Evolutionary conservation across 2,113 vertebrate genomes (phyloP).

Genomic region (Donacobius atricapilla): DNA sequence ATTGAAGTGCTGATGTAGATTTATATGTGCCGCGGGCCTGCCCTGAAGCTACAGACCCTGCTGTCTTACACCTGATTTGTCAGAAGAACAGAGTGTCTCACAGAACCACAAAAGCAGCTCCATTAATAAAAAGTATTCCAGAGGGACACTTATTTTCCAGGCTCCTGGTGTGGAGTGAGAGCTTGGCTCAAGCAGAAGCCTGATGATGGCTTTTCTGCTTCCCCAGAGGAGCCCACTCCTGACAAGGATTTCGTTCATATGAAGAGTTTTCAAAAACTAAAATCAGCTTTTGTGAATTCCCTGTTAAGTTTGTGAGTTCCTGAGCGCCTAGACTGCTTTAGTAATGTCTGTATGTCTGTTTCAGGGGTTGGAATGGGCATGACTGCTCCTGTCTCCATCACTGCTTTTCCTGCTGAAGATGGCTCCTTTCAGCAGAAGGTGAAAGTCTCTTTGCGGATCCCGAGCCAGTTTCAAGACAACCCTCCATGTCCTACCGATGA

Average conservation of each 20-base stretch:
- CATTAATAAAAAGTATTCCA: background rate
- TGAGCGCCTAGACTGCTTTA: background rate
- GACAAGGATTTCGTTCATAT: background rate
- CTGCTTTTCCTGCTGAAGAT: slow-evolving; percentile 81
- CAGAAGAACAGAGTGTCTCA: background rate
- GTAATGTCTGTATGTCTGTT: background rate
- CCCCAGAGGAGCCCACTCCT: background rate
- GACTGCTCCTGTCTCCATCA: slow-evolving; percentile 83
- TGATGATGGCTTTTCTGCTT: background rate
- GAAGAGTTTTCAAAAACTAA: background rate
- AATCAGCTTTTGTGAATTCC: background rate
- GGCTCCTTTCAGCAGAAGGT: slow-evolving; percentile 83
- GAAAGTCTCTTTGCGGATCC: slow-evolving; percentile 83
- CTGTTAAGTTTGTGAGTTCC: background rate
- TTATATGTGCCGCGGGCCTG: background rate
- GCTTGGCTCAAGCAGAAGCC: background rate
- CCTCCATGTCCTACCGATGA: slow-evolving; percentile 79
- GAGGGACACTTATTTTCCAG: background rate
- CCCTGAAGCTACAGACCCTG: background rate
- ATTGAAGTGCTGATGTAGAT: background rate
- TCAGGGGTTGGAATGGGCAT: slow-evolving; percentile 86
- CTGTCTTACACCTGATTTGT: background rate
- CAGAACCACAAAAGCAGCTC: background rate
- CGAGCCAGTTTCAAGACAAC: slow-evolving; percentile 75
- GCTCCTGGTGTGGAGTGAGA: background rate